These are phyloP conservation scores for Thryonomys swinderianus DNA, from an alignment of 2,113 vertebrate species.

Conservation along the genomic window DNA sequence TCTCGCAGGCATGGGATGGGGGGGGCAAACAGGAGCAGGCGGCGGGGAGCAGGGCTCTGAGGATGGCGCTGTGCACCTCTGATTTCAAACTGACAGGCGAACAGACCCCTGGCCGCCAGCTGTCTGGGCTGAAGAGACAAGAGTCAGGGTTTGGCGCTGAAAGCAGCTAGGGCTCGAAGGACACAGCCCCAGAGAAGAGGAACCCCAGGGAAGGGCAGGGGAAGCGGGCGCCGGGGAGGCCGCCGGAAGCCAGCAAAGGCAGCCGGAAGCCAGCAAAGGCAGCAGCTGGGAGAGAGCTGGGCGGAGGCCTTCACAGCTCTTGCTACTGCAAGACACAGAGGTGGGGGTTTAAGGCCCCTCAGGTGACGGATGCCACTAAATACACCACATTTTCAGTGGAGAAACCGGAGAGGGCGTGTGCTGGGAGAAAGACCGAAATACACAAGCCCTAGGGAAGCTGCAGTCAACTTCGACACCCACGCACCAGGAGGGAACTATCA, in stretches of 20 bases:
- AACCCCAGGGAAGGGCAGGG: background rate
- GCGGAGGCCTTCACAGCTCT: background rate
- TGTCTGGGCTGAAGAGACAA: background rate
- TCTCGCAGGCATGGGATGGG: no score
- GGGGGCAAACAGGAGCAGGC: background rate
- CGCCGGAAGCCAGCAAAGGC: background rate
- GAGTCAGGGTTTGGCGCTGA: background rate
- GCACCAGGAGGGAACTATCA: background rate
- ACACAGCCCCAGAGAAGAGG: background rate
- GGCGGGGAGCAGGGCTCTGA: fast-evolving
- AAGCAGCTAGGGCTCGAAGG: background rate
- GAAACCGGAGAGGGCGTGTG: background rate
- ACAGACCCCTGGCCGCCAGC: background rate
- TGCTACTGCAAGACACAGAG: background rate
- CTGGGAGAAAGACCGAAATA: background rate
- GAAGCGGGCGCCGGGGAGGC: background rate
- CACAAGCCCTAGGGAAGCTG: background rate
- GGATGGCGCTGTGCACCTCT: background rate
- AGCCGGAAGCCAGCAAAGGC: background rate
- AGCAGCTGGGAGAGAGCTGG: background rate
- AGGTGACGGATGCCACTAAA: background rate
- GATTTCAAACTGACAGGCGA: background rate
- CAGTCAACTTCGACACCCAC: background rate
- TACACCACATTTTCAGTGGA: background rate
- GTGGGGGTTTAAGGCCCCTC: background rate